Evolutionary conservation across 1,140 invertebrate species (phyloP), one percentile per base, ranked within the genome.

Genomic region (Papilio glaucus): DNA sequence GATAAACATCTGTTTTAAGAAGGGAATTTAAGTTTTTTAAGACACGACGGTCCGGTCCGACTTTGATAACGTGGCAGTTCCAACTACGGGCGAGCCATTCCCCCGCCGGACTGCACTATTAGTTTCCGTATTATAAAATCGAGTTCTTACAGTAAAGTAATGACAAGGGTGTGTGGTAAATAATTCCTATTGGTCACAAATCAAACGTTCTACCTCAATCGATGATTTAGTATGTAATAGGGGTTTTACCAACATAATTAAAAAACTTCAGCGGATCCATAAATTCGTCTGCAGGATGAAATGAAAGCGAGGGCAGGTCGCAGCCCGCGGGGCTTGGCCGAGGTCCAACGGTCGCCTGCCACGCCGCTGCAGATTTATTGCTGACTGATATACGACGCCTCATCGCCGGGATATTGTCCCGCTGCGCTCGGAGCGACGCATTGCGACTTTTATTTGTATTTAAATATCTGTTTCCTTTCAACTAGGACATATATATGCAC

Each of bases 241-340:
- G 15, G 4, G 57, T 12, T 61, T 10, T 15, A 10, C 3, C n/a
- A 6, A 5, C 7, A 37, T 62, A 62, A 62, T 62, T 62, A 62
- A 62, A 62, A 62, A 15, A 37, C n/a, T 29, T 13, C 26, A 29
- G 26, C 8, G 13, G n/a, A n/a, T 29, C 60, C 60, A 62, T 62
- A 62, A 62, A 62, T 62, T 62, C 60, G 29, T 37, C 60, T 15
- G 15, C 60, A 13, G 29, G 29, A 37, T 62, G 13, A 37, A 62
- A 37, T 62, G 29, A 62, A 62, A 62, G n/a, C n/a, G 60, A n/a
- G 33, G 60, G 60, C 49, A 57, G 21, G 21, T 57, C 49, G 21
- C 5, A 10, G 49, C 21, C 15, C 8, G 45, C 45, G 21, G 15
- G 18, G 49, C 49, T 57, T 24, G 49, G 49, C 24, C 49, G 21